Evolutionary conservation across 2,113 vertebrate species (phyloP).

Genomic region (Phylloscopus trochilus): DNA sequence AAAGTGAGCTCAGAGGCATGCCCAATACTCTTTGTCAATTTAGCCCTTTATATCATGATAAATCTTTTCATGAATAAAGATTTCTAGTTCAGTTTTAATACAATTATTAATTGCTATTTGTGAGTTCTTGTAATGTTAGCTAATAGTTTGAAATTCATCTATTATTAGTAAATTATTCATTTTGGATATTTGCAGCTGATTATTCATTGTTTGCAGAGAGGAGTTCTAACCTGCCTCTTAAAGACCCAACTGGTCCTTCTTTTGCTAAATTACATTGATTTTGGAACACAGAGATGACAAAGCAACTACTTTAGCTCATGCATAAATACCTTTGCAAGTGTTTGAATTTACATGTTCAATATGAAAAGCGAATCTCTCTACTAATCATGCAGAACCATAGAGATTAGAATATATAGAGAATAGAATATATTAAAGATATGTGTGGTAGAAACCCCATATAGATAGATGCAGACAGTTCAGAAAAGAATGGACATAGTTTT

Average conservation of each 20-base stretch:
- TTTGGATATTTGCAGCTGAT: slow-evolving; percentile 7
- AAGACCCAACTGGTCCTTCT: neutral
- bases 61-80: neutral
- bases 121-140: neutral
- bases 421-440: neutral
- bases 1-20: neutral
- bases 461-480: neutral
- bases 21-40: neutral
- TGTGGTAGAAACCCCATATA: neutral
- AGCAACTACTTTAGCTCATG: neutral
- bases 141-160: neutral
- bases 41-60: neutral
- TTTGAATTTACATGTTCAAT: neutral
- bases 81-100: neutral
- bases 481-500: neutral
- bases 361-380: neutral
- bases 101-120: neutral
- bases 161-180: neutral
- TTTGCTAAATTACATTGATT: neutral
- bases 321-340: neutral
- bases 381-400: neutral
- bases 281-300: neutral
- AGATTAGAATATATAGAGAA: neutral
- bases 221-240: neutral
- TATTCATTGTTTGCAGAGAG: neutral